Base-by-base conservation (phyloP, 2,888 invertebrate species). In the Ctenicera cuprea region DNA sequence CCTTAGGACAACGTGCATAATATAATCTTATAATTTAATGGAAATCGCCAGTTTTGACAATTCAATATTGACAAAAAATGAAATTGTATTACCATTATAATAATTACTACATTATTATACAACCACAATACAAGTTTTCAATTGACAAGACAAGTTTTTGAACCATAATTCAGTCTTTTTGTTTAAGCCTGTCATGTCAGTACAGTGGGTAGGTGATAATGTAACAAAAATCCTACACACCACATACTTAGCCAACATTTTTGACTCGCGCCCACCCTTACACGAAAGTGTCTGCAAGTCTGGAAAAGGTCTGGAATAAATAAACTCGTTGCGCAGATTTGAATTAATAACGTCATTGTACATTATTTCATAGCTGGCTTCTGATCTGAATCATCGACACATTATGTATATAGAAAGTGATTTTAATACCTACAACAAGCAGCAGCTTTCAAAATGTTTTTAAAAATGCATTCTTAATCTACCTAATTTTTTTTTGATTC, bases 221-320 rank as follows among this genome's bases (percentile, higher is more conserved):
- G 22, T 30, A 54, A 12, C 18, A 14, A 30, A 54, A 54, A 30
- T 30, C 54, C 54, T 22, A 54, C 54, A 54, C 30, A 16, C 26
- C 9, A 5, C 54, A 30, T 30, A 14, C 18, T 30, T 16, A 52
- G 22, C 12, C 30, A 54, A 54, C 18, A 14, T 22, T 18, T 54
- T 14, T 30, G 30, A 54, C 48, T 18, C 12, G 54, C 54, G 54
- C 54, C 54, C 54, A 54, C 30, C 54, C 54, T 18, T 54, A 14
- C n/a, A 54, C 50, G 5, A 30, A 54, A 54, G 5, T 52, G 20
- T 54, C 26, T 30, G 54, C 26, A 14, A 3, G 14, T 50, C 50
- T 20, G 54, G 54, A 54, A 54, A 20, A 54, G 33, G 45, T 50
- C 22, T 20, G 54, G 54, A 54, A 54, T 54, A 54, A 50, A 54